A percentile compares a stretch with the other conserved stretches of the same genome.
Evolutionary conservation across 2,888 invertebrate genomes (phyloP).

Genomic region (Lasiommata megera): DNA sequence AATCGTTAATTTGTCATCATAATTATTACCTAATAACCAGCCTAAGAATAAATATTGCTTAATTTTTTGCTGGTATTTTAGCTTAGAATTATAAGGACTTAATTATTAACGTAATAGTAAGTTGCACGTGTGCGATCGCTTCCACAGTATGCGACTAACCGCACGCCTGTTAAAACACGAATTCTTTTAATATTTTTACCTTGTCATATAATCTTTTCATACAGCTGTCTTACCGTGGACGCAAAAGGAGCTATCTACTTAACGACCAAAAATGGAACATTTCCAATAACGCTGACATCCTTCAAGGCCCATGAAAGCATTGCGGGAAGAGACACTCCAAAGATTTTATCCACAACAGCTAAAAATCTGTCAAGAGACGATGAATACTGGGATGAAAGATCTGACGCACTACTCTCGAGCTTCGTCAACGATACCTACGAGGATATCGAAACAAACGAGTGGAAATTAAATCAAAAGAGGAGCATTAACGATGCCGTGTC

Average conservation of each 20-base stretch:
- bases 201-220: constrained; percentile 36
- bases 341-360: constrained; percentile 60
- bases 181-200: no score
- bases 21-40: no score
- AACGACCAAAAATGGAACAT: constrained; percentile 77
- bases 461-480: constrained; percentile 64
- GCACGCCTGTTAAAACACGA: no score
- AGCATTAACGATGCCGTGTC: constrained; percentile 87
- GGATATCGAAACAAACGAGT: constrained; percentile 45
- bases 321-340: constrained; percentile 55
- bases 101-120: no score
- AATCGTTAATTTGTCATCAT: no score
- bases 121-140: no score
- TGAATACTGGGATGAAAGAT: constrained; percentile 49
- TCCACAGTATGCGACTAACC: no score
- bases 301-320: constrained; percentile 55
- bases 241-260: constrained; percentile 76
- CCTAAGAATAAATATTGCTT: no score
- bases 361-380: constrained; percentile 56
- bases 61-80: no score
- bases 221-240: constrained; percentile 54
- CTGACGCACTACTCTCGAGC: constrained; percentile 60
- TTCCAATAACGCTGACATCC: constrained; percentile 75
- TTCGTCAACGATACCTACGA: constrained; percentile 61
- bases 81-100: no score